phyloP scores from a whole-genome alignment of 1,140 invertebrate species.

The Goniozus legneri region DNA sequence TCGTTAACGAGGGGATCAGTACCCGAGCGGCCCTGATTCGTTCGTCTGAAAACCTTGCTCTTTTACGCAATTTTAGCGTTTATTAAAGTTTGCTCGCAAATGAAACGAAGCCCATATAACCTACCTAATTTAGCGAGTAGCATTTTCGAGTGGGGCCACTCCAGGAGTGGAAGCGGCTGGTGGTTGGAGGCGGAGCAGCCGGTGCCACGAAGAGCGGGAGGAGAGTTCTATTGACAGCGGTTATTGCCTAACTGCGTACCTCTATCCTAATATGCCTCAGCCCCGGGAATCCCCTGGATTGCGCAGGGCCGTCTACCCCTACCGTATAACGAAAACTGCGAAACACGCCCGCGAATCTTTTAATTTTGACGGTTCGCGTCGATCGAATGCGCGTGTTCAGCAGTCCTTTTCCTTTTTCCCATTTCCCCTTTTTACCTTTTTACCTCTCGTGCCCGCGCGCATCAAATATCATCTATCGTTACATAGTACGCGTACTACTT shows the following conservation, averaged over 20 bases:
- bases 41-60: slow-evolving; percentile 56
- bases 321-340: slow-evolving; percentile 45
- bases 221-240: slow-evolving; percentile 54
- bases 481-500: no score
- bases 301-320: slow-evolving; percentile 43
- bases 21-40: slow-evolving; percentile 41
- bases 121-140: slow-evolving; percentile 58
- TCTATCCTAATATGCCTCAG: slow-evolving; percentile 54
- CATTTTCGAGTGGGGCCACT: slow-evolving; percentile 51
- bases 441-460: slow-evolving; percentile 13
- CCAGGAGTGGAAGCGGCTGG: slow-evolving; percentile 26
- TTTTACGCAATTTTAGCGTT: slow-evolving; percentile 58
- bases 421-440: background rate
- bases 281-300: slow-evolving; percentile 43
- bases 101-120: slow-evolving; percentile 58
- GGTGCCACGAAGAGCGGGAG: slow-evolving; percentile 24
- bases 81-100: slow-evolving; percentile 59
- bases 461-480: no score
- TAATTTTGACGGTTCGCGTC: slow-evolving; percentile 34
- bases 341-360: slow-evolving; percentile 49
- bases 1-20: no score
- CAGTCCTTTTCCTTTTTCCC: slow-evolving; percentile 20
- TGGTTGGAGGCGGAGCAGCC: background rate
- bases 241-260: slow-evolving; percentile 58
- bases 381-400: slow-evolving; percentile 25